Conservation (phyloP, 2,797 vertebrate genomes). For the Alauda arvensis region DNA sequence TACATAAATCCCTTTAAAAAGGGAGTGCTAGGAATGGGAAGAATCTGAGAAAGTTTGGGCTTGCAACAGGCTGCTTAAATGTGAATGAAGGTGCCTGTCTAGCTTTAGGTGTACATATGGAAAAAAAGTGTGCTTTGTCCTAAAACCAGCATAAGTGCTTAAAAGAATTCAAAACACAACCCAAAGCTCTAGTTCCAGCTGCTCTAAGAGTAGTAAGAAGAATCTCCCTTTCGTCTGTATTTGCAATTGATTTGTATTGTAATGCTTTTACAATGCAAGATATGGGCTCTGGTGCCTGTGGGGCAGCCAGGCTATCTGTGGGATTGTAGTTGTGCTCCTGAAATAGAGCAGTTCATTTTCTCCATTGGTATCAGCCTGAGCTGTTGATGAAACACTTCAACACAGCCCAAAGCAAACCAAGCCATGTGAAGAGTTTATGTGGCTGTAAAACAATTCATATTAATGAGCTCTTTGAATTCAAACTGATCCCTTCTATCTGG, state of each 20-base stretch:
- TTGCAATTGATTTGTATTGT: neutral
- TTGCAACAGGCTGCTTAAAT: neutral
- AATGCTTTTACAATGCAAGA: neutral
- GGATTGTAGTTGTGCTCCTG: neutral
- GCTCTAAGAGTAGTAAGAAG: neutral
- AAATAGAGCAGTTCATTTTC: neutral
- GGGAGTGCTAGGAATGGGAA: neutral
- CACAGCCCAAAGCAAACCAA: neutral
- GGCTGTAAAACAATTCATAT: neutral
- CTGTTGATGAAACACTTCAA: conserved; percentile 1
- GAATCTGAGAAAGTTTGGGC: neutral
- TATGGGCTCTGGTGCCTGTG: neutral
- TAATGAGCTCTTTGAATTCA: neutral
- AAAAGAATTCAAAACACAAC: neutral
- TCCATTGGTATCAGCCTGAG: neutral
- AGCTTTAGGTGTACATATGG: neutral
- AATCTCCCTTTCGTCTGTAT: neutral
- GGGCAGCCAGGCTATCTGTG: neutral
- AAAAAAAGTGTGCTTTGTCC: neutral
- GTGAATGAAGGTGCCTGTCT: neutral
- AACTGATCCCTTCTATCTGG: neutral
- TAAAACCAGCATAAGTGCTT: neutral
- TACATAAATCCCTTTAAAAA: neutral
- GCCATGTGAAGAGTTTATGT: neutral
- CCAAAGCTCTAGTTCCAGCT: neutral